Evolutionary conservation across 2,888 invertebrate species (phyloP), one percentile per base, ranked within the genome.

Genomic region (Syritta pipiens): DNA sequence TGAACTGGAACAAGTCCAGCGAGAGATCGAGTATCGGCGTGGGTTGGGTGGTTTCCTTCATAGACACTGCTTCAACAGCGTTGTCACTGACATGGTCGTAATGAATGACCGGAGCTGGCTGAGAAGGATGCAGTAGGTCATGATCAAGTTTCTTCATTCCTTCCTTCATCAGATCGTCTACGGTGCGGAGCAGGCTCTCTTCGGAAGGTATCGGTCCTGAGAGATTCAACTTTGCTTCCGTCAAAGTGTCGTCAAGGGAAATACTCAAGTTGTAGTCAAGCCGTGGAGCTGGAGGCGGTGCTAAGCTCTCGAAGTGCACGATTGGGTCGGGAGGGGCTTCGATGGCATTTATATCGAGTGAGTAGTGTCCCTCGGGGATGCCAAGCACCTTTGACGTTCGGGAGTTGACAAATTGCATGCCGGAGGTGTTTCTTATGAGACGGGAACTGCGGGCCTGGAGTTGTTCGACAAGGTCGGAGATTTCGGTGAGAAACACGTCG

Each of bases 81-180:
- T 89, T 89, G 74, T 89, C 89, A 74, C 86, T 88, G 24, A 84
- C 88, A 81, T 89, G 87, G 68, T 88, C 89, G 24, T 88, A 88
- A 59, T 87, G 84, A 10, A 84, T 83, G 1, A 75, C 81, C 12
- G 83, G 76, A n/a, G n/a, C n/a, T 1, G 85, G 83, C 35, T 63
- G 46, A 4, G 57, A 7, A 1, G 62, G 79, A 3, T 82, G 55
- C 1, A 83, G 14, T 28, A 57, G 81, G 1, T 79, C 71, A n/a
- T 71, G 81, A 12, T 68, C 81, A 49, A 86, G 71, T 77, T 85
- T 85, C 14, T 82, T 83, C 44, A 86, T 84, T 40, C 84, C 83
- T 42, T 83, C 82, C 26, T 82, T 82, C 74, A 88, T 86, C 2
- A 89, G 85, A 82, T 88, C 89, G 12, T 85, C 84, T 0, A 88